Conservation (phyloP, 2,888 invertebrate genomes). For the Alloplasta piceator region DNA sequence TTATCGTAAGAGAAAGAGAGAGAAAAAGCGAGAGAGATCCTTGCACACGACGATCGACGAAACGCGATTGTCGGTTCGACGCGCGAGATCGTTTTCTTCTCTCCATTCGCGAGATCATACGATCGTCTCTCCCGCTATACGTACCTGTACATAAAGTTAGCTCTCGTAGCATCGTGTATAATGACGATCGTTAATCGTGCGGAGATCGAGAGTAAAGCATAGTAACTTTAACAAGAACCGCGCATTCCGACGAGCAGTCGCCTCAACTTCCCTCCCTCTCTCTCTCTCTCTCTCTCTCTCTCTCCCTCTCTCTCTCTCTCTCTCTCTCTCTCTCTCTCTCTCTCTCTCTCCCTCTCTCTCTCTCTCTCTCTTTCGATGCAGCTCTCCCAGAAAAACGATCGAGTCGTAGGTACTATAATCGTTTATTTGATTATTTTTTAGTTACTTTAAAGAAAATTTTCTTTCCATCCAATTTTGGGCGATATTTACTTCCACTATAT, state of each 20-base stretch:
- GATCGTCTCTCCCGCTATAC: conserved; percentile 35
- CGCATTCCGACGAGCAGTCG: conserved; percentile 55
- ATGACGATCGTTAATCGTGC: conserved; percentile 65
- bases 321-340: too few relatives aligned
- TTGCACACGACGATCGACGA: conserved; percentile 42
- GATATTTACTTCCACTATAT: too few relatives aligned
- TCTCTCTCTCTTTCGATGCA: too few relatives aligned
- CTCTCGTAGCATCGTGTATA: conserved; percentile 54
- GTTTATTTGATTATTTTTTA: too few relatives aligned
- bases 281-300: too few relatives aligned
- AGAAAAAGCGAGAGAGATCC: conserved; percentile 22
- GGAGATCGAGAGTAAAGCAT: conserved; percentile 51
- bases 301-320: too few relatives aligned
- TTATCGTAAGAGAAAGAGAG: background rate
- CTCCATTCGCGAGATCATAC: conserved; percentile 36
- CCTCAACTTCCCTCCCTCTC: too few relatives aligned
- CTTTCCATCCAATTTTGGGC: too few relatives aligned
- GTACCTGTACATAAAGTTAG: background rate
- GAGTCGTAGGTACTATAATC: too few relatives aligned
- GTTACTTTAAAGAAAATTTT: too few relatives aligned
- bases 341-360: too few relatives aligned
- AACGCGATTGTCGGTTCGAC: conserved; percentile 50
- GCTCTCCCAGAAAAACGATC: too few relatives aligned
- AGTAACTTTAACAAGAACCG: conserved; percentile 62
- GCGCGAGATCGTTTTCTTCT: conserved; percentile 55